phyloP scores from a whole-genome alignment of 1,140 invertebrate genomes.

The Ylistrum balloti region DNA sequence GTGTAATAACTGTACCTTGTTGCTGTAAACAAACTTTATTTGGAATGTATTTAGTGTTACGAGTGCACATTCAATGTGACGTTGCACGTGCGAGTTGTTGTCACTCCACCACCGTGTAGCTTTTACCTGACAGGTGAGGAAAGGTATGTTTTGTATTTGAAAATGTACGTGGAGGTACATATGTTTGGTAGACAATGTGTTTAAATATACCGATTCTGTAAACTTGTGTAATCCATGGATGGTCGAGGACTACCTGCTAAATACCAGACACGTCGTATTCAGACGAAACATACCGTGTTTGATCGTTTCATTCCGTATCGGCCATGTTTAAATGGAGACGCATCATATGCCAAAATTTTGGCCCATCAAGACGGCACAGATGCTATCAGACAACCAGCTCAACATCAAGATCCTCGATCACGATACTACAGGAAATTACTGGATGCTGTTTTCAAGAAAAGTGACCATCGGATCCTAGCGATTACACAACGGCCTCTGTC shows the following conservation, averaged over 20 bases:
- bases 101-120: neutral
- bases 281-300: neutral
- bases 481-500: slow-evolving; percentile 41
- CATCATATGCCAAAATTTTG: slow-evolving; percentile 51
- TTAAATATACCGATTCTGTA: neutral
- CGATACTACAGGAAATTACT: slow-evolving; percentile 51
- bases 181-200: neutral
- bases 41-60: too few species aligned
- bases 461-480: slow-evolving; percentile 45
- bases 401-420: slow-evolving; percentile 43
- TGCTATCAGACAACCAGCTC: neutral
- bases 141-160: neutral
- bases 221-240: neutral
- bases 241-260: neutral
- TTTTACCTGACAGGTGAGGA: neutral
- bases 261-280: neutral
- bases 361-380: slow-evolving; percentile 7
- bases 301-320: slow-evolving; percentile 59
- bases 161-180: neutral
- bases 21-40: too few species aligned
- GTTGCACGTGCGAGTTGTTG: neutral
- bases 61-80: neutral
- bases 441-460: slow-evolving; percentile 42
- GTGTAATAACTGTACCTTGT: too few species aligned
- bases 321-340: slow-evolving; percentile 52